Conservation (phyloP, 2,888 invertebrate species). For the Nephrotoma guestfalica region DNA sequence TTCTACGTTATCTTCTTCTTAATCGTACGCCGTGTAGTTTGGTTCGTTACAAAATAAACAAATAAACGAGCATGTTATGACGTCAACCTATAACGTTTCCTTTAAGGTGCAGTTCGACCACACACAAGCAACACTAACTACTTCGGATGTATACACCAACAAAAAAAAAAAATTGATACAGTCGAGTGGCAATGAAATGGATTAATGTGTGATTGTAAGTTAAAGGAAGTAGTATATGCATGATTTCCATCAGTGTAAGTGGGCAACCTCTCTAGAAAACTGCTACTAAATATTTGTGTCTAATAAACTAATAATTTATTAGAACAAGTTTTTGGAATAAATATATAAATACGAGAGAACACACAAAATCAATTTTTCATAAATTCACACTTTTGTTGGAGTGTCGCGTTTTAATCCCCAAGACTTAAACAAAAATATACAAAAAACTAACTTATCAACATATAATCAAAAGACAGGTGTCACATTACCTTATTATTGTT, state of each 20-base stretch:
- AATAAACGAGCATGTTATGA: not conserved
- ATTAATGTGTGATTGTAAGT: not conserved
- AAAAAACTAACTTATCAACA: not conserved
- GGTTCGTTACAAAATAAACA: not conserved
- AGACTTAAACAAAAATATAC: not conserved
- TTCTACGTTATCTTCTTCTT: not conserved
- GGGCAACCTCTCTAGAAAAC: not conserved
- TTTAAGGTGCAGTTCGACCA: not conserved
- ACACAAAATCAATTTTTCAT: slow-evolving; percentile 1
- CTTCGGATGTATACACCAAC: not conserved
- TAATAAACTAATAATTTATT: not conserved
- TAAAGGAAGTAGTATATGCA: not conserved
- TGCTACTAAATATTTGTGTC: not conserved
- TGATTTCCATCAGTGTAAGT: too few species aligned
- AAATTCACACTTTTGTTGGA: slow-evolving; percentile 1
- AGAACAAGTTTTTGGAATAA: not conserved
- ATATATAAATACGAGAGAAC: not conserved
- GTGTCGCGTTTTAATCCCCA: not conserved
- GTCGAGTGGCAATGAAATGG: not conserved
- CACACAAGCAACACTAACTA: not conserved
- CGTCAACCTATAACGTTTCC: not conserved
- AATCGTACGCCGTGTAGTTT: not conserved
- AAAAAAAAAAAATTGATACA: not conserved
- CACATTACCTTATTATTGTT: slow-evolving; percentile 2
- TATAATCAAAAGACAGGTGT: slow-evolving; percentile 4